phyloP scores from a whole-genome alignment of 2,797 vertebrate genomes.

The Labeo calbasu region DNA sequence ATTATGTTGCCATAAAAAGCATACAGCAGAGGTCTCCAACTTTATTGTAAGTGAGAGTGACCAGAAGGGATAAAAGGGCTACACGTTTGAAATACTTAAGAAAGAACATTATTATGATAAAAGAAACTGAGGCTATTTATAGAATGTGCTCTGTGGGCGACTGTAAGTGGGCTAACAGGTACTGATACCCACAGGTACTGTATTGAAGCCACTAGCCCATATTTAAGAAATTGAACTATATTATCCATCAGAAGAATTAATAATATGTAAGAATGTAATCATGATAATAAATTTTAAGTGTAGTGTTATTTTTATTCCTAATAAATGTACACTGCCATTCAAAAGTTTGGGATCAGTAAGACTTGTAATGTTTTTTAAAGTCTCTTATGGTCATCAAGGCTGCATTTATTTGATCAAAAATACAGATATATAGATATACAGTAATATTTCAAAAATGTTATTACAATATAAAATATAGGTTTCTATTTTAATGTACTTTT shows the following conservation, averaged over 20 bases:
- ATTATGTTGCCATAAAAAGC: neutral
- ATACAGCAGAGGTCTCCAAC: neutral
- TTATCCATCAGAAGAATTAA: neutral
- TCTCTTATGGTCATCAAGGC: too few relatives aligned
- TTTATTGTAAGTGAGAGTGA: neutral
- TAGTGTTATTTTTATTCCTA: neutral
- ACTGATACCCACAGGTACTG: neutral
- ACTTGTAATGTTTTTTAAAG: too few relatives aligned
- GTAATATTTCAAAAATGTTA: too few relatives aligned
- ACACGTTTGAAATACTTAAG: slow-evolving; percentile 15
- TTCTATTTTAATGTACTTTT: too few relatives aligned
- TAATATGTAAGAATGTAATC: neutral
- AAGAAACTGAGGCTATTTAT: slow-evolving; percentile 5
- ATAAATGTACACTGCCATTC: too few relatives aligned
- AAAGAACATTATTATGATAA: neutral
- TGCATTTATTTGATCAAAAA: too few relatives aligned
- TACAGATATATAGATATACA: too few relatives aligned
- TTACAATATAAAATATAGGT: too few relatives aligned
- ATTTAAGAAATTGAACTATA: slow-evolving; percentile 2
- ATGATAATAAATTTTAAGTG: neutral
- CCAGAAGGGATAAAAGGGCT: neutral
- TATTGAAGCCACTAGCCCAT: slow-evolving; percentile 1
- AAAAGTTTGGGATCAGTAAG: too few relatives aligned
- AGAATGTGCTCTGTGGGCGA: slow-evolving; percentile 6
- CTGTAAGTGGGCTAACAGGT: slow-evolving; percentile 17